Evolutionary conservation across 2,797 vertebrate species (phyloP).

Genomic region (Delichon dasypus): DNA sequence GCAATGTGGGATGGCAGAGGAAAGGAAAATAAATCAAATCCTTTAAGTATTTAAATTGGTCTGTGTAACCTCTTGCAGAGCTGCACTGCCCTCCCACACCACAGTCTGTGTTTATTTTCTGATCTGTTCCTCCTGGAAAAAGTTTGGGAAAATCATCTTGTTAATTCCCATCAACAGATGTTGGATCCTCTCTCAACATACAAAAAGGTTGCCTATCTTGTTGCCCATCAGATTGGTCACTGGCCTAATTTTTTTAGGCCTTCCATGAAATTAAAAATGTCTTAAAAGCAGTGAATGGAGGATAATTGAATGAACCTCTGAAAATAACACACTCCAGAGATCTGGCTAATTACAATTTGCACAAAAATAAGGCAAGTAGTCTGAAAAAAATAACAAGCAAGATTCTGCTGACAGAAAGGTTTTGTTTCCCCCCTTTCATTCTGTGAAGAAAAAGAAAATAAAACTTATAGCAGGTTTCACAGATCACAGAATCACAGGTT

Average conservation of each 20-base stretch:
- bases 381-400: background rate
- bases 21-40: background rate
- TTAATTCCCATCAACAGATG: background rate
- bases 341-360: background rate
- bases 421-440: background rate
- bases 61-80: background rate
- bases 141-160: background rate
- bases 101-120: background rate
- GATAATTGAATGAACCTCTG: background rate
- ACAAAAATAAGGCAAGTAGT: background rate
- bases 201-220: rapidly evolving
- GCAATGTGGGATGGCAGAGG: background rate
- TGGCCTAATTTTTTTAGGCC: background rate
- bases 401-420: background rate
- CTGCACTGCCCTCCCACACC: background rate
- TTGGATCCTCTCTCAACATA: background rate
- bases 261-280: background rate
- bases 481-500: background rate
- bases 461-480: background rate
- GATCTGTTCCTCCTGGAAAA: background rate
- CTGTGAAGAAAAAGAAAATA: background rate
- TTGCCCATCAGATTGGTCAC: background rate
- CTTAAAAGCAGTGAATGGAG: background rate
- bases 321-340: background rate
- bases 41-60: background rate